These are phyloP conservation scores for Watsonalla cultraria DNA, from an alignment of 2,888 invertebrate species.

Conservation along the genomic window DNA sequence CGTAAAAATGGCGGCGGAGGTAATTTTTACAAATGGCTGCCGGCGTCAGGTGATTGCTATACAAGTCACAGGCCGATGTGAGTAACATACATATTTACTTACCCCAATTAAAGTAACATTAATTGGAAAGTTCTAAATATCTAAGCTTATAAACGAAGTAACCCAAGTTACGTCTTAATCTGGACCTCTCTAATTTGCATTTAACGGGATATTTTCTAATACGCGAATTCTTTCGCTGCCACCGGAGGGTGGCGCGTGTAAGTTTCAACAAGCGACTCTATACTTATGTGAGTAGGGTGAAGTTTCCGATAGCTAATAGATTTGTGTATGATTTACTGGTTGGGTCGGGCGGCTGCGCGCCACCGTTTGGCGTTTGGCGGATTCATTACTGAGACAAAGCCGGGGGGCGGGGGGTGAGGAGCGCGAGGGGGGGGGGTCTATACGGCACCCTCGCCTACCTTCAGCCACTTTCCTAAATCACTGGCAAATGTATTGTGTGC, in stretches of 20 bases:
- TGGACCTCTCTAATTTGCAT: slow-evolving; percentile 62
- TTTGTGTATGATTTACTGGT: slow-evolving; percentile 55
- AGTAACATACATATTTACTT: slow-evolving; percentile 7
- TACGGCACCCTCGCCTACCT: slow-evolving; percentile 32
- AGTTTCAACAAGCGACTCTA: slow-evolving; percentile 17
- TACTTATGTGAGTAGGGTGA: slow-evolving; percentile 31
- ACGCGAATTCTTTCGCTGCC: slow-evolving; percentile 44
- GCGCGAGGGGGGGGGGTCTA: slow-evolving; percentile 23
- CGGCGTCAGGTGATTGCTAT: slow-evolving; percentile 58
- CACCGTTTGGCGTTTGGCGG: slow-evolving; percentile 73
- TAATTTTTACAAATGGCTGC: slow-evolving; percentile 78
- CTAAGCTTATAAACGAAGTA: slow-evolving; percentile 35
- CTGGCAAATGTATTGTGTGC: slow-evolving; percentile 61
- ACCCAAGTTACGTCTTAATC: slow-evolving; percentile 49
- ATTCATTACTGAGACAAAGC: slow-evolving; percentile 77
- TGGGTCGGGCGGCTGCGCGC: slow-evolving; percentile 58
- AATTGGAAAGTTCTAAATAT: slow-evolving; percentile 7
- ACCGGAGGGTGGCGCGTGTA: slow-evolving; percentile 5
- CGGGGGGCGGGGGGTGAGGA: slow-evolving; percentile 25
- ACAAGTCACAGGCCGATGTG: slow-evolving; percentile 16
- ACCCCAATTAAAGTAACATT: not conserved
- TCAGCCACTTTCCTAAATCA: slow-evolving; percentile 75
- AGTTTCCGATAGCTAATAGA: slow-evolving; percentile 43
- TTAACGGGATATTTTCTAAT: slow-evolving; percentile 61
- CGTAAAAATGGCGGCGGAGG: slow-evolving; percentile 74